These are phyloP conservation scores for Cerceris rybyensis DNA, from an alignment of 2,888 invertebrate genomes.

Conservation along the genomic window DNA sequence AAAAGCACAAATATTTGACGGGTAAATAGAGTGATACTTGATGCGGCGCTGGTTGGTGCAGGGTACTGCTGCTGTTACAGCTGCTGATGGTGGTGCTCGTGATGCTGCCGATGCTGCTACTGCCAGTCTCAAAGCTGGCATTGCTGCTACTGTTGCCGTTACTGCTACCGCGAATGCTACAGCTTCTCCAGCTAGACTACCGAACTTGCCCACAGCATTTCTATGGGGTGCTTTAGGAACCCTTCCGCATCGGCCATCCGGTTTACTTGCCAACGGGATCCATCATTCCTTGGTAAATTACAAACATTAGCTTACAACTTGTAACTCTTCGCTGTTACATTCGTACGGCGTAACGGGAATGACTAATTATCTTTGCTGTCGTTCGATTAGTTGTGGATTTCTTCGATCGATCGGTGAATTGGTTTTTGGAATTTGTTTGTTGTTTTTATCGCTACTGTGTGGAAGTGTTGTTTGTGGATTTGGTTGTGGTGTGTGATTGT, in stretches of 20 bases:
- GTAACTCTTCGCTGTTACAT: slow-evolving; percentile 67
- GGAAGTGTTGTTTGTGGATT: neutral
- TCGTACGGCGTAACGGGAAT: slow-evolving; percentile 39
- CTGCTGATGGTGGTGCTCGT: slow-evolving; percentile 39
- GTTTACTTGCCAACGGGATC: slow-evolving; percentile 71
- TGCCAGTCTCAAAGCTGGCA: slow-evolving; percentile 29
- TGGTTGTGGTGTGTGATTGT: too few relatives aligned
- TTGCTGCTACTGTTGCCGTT: slow-evolving; percentile 46
- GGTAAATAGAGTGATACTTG: slow-evolving; percentile 82
- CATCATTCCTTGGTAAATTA: slow-evolving; percentile 74
- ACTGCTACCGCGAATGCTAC: slow-evolving; percentile 52
- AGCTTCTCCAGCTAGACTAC: slow-evolving; percentile 19
- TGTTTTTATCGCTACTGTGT: neutral
- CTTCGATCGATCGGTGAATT: neutral
- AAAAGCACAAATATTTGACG: slow-evolving; percentile 82
- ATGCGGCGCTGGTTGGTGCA: slow-evolving; percentile 75
- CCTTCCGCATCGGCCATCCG: slow-evolving; percentile 71
- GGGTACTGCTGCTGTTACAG: slow-evolving; percentile 50
- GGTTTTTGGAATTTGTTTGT: neutral
- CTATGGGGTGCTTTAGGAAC: slow-evolving; percentile 67
- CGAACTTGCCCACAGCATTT: slow-evolving; percentile 56
- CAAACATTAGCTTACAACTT: slow-evolving; percentile 77
- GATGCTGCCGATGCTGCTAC: slow-evolving; percentile 19
- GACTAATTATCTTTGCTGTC: slow-evolving; percentile 28
- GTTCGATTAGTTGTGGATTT: slow-evolving; percentile 4